Evolutionary conservation across 1,140 invertebrate genomes (phyloP), one percentile per base, ranked within the genome.

Genomic region (Meteorus sp.): DNA sequence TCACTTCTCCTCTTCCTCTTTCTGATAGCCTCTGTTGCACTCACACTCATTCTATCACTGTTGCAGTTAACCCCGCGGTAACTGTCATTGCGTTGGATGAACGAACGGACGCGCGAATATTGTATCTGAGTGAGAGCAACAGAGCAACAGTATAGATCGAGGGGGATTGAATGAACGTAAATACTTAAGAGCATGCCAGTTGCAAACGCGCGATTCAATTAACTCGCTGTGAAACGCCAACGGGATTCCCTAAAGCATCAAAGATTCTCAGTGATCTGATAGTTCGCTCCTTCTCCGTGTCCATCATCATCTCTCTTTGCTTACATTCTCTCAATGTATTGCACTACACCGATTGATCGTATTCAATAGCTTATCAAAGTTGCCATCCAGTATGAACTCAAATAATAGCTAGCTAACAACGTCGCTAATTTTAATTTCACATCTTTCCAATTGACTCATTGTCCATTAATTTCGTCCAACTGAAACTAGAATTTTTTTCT

Each of bases 241-340:
- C 55, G 61, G 61, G 61, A 63, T 63, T 56, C 61, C 54, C 56
- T n/a, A 22, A 47, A 63, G 61, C 56, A 63, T 63, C 61, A 63
- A 63, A 63, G 61, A 63, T 57, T 47, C 61, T 52, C 45, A 53
- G 59, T 63, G 52, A 63, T 63, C 57, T 47, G 54, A 31, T 35
- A 6, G n/a, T n/a, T n/a, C n/a, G n/a, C n/a, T n/a, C n/a, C n/a
- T 19, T n/a, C 17, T 20, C 29, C 20, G 5, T 15, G 3, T n/a
- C 3, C n/a, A 9, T 15, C 13, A 7, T 27, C 35, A 29, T 25
- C 15, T 25, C 29, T n/a, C 23, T 45, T 27, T 35, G 23, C 22
- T 35, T 39, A n/a, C 2, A 9, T 23, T 23, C 23, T 41, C 29
- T 15, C 27, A 50, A 45, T 29, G 43, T 31, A 56, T 45, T 56